Base-by-base conservation (phyloP, 2,113 vertebrate species). In the Heptranchias perlo region DNA sequence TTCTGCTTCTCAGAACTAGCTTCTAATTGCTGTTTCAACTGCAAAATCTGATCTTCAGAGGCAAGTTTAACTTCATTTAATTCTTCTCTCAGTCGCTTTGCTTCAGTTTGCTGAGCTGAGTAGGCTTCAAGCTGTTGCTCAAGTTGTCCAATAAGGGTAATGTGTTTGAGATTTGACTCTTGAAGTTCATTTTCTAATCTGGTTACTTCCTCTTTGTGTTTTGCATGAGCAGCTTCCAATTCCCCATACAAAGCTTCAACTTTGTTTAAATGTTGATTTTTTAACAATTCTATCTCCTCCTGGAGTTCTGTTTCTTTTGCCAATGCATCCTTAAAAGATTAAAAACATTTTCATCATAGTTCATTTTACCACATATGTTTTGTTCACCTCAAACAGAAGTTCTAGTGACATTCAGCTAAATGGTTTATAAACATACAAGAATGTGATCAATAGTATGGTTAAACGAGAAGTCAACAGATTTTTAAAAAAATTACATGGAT, bases 31-130 rank as follows among this genome's bases (percentile, higher is more conserved):
- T 98, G 98, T 94, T 97, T 97, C 93, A 99, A 96, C 96, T 93
- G 96, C 54, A 97, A 97, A 94, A 99, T 97, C 96, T 98, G 97
- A 44, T 98, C 97, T 96, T 98, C 98, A 16, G 98, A 98, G 94
- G 96, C 96, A 69, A 96, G 96, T 11, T 96, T 97, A 58, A 97
- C 96, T 78, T 97, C 97, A 64, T 98, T 97, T 44, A 97, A n/a
- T 54, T 97, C 97, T 93, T 98, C 97, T 96, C 98, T 97, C 31
- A 98, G 96, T 86, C 96, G 97, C 95, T 96, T 96, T 95, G 97
- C 96, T 96, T 97, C 96, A 62, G 96, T 96, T 97, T 97, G 96
- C 96, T 97, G 97, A 21, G 96, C 39, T 31, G 65, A 95, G 47
- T 52, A 69, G 39, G 0, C 35, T 86, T 61, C 96, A 78, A 44